Conservation (phyloP, 2,113 vertebrate genomes). For the Pleuronectes platessa region DNA sequence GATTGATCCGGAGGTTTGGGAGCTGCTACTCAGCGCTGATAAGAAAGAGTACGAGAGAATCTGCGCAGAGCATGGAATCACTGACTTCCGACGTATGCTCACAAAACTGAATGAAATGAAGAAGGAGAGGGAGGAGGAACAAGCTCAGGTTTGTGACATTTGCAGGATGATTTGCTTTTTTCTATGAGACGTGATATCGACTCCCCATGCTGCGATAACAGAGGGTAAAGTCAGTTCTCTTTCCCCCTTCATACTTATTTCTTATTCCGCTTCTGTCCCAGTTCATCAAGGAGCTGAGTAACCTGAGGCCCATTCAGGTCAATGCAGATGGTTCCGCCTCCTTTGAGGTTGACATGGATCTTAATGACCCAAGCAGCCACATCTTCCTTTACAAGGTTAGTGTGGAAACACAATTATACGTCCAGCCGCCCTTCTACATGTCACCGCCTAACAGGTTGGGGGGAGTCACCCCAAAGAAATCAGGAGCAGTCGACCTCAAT, state of each 20-base stretch:
- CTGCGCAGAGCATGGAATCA: constrained; percentile 86
- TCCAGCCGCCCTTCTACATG: not conserved
- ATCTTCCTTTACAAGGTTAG: constrained; percentile 90
- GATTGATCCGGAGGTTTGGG: constrained; percentile 84
- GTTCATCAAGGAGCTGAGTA: constrained; percentile 82
- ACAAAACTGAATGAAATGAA: constrained; percentile 86
- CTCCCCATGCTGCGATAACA: not conserved
- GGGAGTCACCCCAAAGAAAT: not conserved
- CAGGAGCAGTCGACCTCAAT: not conserved
- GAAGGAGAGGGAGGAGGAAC: constrained; percentile 80
- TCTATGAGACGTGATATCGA: not conserved
- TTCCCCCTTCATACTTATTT: not conserved
- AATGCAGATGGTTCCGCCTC: constrained; percentile 78
- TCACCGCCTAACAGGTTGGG: not conserved
- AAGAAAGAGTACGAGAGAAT: constrained; percentile 89
- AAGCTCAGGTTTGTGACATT: constrained; percentile 72
- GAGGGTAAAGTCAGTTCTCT: not conserved
- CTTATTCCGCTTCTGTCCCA: constrained; percentile 50
- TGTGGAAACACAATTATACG: constrained; percentile 3
- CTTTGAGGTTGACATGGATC: constrained; percentile 87
- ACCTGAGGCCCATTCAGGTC: constrained; percentile 81
- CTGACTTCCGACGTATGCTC: constrained; percentile 89
- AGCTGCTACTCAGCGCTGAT: constrained; percentile 86
- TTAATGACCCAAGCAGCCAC: constrained; percentile 81
- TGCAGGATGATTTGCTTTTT: not conserved